Evolutionary conservation across 2,113 vertebrate species (phyloP), one percentile per base, ranked within the genome.

Genomic region (Neolamprologus sp.): DNA sequence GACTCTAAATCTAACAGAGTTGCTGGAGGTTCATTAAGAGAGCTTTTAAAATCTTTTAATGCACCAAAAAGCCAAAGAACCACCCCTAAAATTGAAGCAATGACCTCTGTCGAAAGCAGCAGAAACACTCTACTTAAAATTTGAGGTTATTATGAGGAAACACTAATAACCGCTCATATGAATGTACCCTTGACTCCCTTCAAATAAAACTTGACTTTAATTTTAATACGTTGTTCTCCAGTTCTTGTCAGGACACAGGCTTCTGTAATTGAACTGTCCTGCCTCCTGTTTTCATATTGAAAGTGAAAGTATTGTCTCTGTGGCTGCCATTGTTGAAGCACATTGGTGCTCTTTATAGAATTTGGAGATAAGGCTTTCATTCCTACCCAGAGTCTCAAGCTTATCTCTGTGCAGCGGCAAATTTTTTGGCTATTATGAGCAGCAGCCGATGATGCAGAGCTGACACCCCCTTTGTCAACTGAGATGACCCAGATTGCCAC

Each of bases 121-220:
- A 71, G 6, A 45, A 47, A 55, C 14, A 21, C 21, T 28, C 31
- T 58, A 21, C 31, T 23, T 86, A 33, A 53, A 80, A 87, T 7
- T 51, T 21, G 23, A 11, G 28, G 40, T 28, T 53, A 12, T 60
- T 6, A 7, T 16, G 3, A 45, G 55, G 12, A 82, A 85, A 84
- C 51, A 54, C 58, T 45, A 45, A n/a, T 23, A 80, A 51, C 65
- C 68, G 1, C 13, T 80, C 79, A 31, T 68, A 35, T 71, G 23
- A 73, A 82, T 84, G 80, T 81, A 85, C 37, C 31, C 5, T 88
- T 92, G 85, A 92, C 92, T 94, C 90, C 89, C n/a, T 86, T 45
- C 12, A 79, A 95, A 93, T 93, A 93, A 94, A 96, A 90, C 90
- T 93, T 93, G 85, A 92, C 40, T 28, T 75, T 75, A 9, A 73